These are phyloP conservation scores for Paedocypris micromegethes DNA, from an alignment of 2,797 vertebrate species.

Conservation along the genomic window DNA sequence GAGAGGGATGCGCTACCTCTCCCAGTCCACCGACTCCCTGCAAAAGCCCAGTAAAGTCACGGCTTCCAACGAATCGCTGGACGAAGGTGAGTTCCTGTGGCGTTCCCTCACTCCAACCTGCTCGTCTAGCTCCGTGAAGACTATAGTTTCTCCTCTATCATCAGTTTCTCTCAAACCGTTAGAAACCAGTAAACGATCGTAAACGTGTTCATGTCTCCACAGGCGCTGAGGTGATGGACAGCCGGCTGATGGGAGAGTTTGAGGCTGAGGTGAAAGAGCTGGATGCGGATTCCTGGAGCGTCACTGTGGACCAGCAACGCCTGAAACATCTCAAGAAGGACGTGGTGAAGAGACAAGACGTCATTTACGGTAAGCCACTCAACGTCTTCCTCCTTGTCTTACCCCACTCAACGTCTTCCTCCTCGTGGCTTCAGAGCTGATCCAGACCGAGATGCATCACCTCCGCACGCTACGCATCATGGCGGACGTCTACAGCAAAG, in stretches of 20 bases:
- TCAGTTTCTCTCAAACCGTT: too few species aligned
- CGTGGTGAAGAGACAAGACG: conserved; percentile 87
- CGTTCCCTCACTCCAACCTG: too few species aligned
- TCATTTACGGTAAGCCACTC: conserved; percentile 82
- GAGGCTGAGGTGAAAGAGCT: conserved; percentile 85
- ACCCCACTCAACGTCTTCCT: not conserved
- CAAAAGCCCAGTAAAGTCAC: conserved; percentile 89
- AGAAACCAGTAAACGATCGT: too few species aligned
- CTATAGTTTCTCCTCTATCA: conserved; percentile 6
- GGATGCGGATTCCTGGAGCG: conserved; percentile 94
- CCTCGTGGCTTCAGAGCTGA: conserved; percentile 72
- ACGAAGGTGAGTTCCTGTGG: conserved; percentile 77
- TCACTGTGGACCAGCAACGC: conserved; percentile 80
- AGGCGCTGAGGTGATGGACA: conserved; percentile 96
- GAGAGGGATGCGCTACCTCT: conserved; percentile 82
- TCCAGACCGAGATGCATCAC: conserved; percentile 97
- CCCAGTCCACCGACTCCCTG: conserved; percentile 93
- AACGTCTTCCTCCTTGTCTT: not conserved
- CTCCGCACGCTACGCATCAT: conserved; percentile 92
- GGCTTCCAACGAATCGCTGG: conserved; percentile 90
- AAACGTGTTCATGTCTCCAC: conserved; percentile 21
- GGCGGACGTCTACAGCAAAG: conserved; percentile 89
- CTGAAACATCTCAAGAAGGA: conserved; percentile 85
- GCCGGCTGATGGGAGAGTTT: conserved; percentile 93
- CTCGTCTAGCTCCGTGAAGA: conserved; percentile 6